Conservation (phyloP, 1,140 invertebrate genomes). For the Diploscapter pachys region DNA sequence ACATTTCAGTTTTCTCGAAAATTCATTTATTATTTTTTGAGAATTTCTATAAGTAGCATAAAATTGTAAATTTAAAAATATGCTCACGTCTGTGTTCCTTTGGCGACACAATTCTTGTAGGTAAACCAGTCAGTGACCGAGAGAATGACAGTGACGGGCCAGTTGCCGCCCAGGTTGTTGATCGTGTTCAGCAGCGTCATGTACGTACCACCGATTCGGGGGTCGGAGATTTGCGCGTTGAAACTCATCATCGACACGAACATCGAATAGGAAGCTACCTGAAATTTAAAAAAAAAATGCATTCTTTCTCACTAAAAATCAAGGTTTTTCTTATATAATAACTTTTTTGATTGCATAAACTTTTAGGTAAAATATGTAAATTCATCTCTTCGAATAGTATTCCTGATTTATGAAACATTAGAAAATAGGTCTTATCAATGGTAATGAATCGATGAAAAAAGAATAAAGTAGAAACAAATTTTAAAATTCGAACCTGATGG, state of each 20-base stretch:
- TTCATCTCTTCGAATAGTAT: too few relatives aligned
- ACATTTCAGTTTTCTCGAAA: too few relatives aligned
- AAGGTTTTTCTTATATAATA: not conserved
- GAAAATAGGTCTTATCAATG: not conserved
- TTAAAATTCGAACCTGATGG: slow-evolving; percentile 73
- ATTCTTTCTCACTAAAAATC: not conserved
- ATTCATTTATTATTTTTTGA: too few relatives aligned
- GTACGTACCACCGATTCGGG: slow-evolving; percentile 91
- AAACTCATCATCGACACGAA: slow-evolving; percentile 80
- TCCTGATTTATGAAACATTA: not conserved
- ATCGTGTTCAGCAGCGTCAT: slow-evolving; percentile 98
- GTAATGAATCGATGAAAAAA: slow-evolving; percentile 11
- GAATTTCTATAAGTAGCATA: too few relatives aligned
- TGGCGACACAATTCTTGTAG: slow-evolving; percentile 54
- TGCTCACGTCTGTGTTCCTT: slow-evolving; percentile 41
- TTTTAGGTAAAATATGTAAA: too few relatives aligned
- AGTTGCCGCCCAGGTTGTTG: slow-evolving; percentile 91
- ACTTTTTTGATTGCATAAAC: too few relatives aligned
- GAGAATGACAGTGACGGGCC: slow-evolving; percentile 85
- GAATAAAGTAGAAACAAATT: slow-evolving; percentile 11
- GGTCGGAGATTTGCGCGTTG: slow-evolving; percentile 81
- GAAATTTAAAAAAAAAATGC: slow-evolving; percentile 25
- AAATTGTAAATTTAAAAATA: too few relatives aligned
- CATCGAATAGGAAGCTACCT: slow-evolving; percentile 73
- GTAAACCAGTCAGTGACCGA: slow-evolving; percentile 77